A percentile compares a stretch with the other conserved stretches of the same genome.
These are phyloP conservation scores for Vireo altiloquus DNA, from an alignment of 2,113 vertebrate species.

Conservation along the genomic window DNA sequence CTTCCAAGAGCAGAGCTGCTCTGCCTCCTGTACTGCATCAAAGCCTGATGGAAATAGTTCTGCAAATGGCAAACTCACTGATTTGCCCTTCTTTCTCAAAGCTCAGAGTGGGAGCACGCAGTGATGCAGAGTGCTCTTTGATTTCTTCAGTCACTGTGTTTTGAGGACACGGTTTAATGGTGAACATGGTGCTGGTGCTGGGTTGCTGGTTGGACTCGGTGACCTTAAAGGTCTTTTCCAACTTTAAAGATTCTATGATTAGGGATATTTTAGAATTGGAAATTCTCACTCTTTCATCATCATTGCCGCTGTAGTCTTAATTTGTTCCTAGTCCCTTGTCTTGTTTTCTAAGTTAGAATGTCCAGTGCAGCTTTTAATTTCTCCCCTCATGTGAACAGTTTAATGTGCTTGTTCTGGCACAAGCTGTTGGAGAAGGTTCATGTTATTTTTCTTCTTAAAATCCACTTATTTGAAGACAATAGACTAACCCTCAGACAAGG, in stretches of 20 bases:
- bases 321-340: neutral
- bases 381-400: neutral
- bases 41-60: neutral
- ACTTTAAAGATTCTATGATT: neutral
- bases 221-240: neutral
- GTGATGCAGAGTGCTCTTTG: neutral
- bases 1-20: neutral
- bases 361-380: neutral
- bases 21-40: neutral
- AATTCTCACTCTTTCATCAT: neutral
- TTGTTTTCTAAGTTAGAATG: neutral
- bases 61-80: neutral
- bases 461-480: slow-evolving; percentile 16
- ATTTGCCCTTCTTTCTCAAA: neutral
- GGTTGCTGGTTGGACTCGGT: neutral
- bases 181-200: neutral
- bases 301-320: neutral
- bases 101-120: neutral
- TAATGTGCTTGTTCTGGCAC: neutral
- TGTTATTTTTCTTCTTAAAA: slow-evolving; percentile 2
- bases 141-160: neutral
- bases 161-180: neutral
- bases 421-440: neutral
- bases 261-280: neutral
- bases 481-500: slow-evolving; percentile 3